Evolutionary conservation across 2,888 invertebrate genomes (phyloP).

Genomic region (Aphidoletes aphidimyza): DNA sequence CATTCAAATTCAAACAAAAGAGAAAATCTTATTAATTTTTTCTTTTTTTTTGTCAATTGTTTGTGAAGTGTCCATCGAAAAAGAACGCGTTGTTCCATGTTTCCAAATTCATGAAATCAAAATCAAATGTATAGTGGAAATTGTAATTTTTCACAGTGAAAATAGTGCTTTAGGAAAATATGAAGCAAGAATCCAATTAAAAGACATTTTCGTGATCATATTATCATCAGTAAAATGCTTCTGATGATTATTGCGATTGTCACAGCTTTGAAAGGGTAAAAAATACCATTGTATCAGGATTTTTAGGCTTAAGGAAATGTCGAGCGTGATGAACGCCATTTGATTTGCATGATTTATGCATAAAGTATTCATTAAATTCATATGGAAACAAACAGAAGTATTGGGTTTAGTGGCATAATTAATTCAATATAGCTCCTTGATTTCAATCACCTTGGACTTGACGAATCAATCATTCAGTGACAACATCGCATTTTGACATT

Average conservation of each 20-base stretch:
- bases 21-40: too few species aligned
- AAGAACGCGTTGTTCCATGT: too few species aligned
- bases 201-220: neutral
- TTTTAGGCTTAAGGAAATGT: too few species aligned
- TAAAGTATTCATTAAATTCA: neutral
- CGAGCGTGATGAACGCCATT: too few species aligned
- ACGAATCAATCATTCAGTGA: neutral
- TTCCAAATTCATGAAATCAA: too few species aligned
- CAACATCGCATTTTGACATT: neutral
- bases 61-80: too few species aligned
- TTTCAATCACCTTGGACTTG: slow-evolving; percentile 15
- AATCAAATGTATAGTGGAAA: too few species aligned
- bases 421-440: too few species aligned
- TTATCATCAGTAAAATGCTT: slow-evolving; percentile 14
- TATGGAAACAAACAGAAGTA: neutral
- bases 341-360: neutral
- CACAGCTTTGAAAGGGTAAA: slow-evolving; percentile 51
- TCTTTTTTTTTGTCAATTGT: too few species aligned
- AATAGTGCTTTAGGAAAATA: neutral
- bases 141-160: neutral
- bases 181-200: neutral
- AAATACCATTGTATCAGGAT: neutral
- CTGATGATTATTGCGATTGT: slow-evolving; percentile 22
- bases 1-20: too few species aligned
- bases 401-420: too few species aligned